phyloP scores from a whole-genome alignment of 2,797 vertebrate genomes.

The Fistularia commersonii region DNA sequence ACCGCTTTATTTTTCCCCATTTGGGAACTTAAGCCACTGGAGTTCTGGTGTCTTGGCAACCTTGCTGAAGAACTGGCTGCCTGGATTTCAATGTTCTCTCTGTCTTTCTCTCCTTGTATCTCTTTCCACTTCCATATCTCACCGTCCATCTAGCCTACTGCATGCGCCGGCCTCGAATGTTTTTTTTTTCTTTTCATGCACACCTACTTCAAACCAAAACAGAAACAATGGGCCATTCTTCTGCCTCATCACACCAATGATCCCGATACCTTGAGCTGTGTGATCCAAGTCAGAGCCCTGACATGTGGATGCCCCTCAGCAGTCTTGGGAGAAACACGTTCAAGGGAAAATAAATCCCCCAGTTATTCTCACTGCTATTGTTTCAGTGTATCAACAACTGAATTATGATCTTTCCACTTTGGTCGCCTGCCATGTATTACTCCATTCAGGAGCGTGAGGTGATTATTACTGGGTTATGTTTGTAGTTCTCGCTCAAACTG shows the following conservation, averaged over 20 bases:
- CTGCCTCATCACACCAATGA: slow-evolving; percentile 4
- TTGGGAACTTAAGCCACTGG: slow-evolving; percentile 35
- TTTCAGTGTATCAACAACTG: slow-evolving; percentile 7
- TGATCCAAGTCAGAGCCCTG: slow-evolving; percentile 2
- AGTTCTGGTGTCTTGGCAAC: slow-evolving; percentile 31
- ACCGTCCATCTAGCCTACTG: slow-evolving; percentile 1
- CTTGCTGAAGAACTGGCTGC: slow-evolving; percentile 31
- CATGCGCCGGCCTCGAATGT: background rate
- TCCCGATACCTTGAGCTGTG: background rate
- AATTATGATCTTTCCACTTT: background rate
- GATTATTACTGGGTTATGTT: background rate
- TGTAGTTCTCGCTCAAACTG: background rate
- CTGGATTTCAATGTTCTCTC: slow-evolving; percentile 27
- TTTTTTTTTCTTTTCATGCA: slow-evolving; percentile 1
- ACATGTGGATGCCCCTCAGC: slow-evolving; percentile 1
- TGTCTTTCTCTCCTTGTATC: slow-evolving; percentile 1
- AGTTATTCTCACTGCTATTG: background rate
- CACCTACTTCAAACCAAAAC: slow-evolving; percentile 3
- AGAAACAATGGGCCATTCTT: slow-evolving; percentile 40
- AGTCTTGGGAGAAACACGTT: slow-evolving; percentile 1
- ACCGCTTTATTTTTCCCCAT: slow-evolving; percentile 19
- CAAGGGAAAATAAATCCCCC: background rate
- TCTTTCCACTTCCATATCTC: slow-evolving; percentile 1
- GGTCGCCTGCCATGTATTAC: background rate
- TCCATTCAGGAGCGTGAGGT: background rate